Evolutionary conservation across 2,113 vertebrate genomes (phyloP), one percentile per base, ranked within the genome.

Genomic region (Sapajus apella): DNA sequence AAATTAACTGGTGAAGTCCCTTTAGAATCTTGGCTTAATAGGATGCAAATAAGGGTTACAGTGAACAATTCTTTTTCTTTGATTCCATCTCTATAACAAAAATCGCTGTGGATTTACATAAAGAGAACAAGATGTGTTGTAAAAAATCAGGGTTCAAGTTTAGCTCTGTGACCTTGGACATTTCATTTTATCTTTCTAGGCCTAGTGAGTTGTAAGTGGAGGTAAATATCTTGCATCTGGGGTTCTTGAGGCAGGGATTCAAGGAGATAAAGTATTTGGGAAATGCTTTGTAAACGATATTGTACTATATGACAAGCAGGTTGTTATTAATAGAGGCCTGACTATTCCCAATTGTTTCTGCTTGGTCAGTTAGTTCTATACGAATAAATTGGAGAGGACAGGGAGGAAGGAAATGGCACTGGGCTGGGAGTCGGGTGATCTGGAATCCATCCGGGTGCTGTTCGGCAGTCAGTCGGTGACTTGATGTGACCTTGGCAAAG

Each of bases 331-430:
- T 82, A 96, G 86, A 97, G 80, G 17, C 47, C 95, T 94, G 83
- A 83, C 14, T 52, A 79, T 79, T 77, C 75, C 75, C 70, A 55
- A 4, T 81, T 94, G 81, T 96, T 97, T 97, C 66, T 97, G 90
- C 91, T 92, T 90, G 56, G 76, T 96, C 96, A 96, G 84, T 94
- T 94, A 95, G 95, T 93, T 95, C 76, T 96, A 80, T n/a, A 90
- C 87, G 56, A 91, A 77, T 79, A 91, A 66, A 93, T 92, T 0
- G 2, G 91, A 92, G 89, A 95, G 70, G 86, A 87, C 90, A 95
- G 90, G 80, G 87, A 90, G 80, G 76, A 87, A 95, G 76, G 50
- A 77, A 87, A 61, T 0, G 2, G 37, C 70, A 68, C 64, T 1
- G 35, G 81, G 40, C 64, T 87, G n/a, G 55, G 76, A 72, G 90